These are phyloP conservation scores for Mustela erminea DNA, from an alignment of 2,797 vertebrate genomes.

Conservation along the genomic window DNA sequence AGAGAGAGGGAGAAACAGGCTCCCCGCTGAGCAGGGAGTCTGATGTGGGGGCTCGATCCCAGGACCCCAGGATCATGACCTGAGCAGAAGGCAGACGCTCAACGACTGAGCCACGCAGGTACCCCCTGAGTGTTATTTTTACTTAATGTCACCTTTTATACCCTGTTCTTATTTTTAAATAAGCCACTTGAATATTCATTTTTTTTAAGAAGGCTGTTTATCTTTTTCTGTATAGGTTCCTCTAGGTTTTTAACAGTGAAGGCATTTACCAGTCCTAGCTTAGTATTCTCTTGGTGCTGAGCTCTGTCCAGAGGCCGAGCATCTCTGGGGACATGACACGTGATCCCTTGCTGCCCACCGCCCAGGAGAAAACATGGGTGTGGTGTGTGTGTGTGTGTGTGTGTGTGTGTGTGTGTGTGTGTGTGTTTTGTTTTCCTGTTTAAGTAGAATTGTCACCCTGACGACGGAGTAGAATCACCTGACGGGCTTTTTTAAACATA, in stretches of 20 bases:
- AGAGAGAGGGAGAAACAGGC: not conserved
- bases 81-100: not conserved
- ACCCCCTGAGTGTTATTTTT: not conserved
- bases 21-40: not conserved
- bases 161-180: not conserved
- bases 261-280: not conserved
- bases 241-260: not conserved
- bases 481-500: not conserved
- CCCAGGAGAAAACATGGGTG: not conserved
- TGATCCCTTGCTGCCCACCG: rapidly evolving
- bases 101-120: not conserved
- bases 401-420: not conserved
- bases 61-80: not conserved
- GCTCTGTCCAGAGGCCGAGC: not conserved
- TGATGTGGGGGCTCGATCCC: no score
- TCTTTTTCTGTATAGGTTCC: no score
- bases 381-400: not conserved
- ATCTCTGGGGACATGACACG: not conserved
- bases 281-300: not conserved
- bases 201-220: not conserved
- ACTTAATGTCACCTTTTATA: not conserved
- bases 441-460: not conserved
- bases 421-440: not conserved
- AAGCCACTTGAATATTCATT: not conserved
- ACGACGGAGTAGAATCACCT: not conserved